Evolutionary conservation across 2,113 vertebrate species (phyloP).

Genomic region (Climacteris rufus): DNA sequence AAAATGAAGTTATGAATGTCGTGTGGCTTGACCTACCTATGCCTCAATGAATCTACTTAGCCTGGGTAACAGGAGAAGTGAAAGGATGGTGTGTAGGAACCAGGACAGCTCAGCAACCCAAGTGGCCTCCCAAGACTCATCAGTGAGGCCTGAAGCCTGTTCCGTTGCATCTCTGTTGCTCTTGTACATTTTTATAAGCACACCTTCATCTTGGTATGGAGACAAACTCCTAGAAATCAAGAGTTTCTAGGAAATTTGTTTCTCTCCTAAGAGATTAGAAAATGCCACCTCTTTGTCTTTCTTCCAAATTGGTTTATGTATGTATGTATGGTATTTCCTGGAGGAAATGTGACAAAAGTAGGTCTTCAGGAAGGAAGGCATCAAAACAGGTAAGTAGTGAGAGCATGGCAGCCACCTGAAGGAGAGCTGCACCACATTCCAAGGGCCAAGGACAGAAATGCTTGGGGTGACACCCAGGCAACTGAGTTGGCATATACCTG

Average conservation of each 20-base stretch:
- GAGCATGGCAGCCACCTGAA: background rate
- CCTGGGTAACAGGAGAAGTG: background rate
- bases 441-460: accelerated
- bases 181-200: background rate
- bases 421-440: background rate
- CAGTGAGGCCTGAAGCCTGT: background rate
- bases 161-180: background rate
- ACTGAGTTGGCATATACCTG: background rate
- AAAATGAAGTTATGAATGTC: background rate
- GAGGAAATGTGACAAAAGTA: background rate
- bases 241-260: background rate
- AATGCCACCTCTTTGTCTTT: background rate
- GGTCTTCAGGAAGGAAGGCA: background rate
- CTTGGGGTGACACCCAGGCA: background rate
- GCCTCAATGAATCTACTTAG: background rate
- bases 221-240: background rate
- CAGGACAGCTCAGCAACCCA: background rate
- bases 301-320: background rate
- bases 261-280: background rate
- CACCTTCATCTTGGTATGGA: background rate
- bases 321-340: background rate
- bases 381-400: background rate
- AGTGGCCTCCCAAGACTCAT: background rate
- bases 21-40: background rate
- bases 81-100: background rate